Base-by-base conservation (phyloP, 2,888 invertebrate species). In the Imbricaverruca yamaguchii region DNA sequence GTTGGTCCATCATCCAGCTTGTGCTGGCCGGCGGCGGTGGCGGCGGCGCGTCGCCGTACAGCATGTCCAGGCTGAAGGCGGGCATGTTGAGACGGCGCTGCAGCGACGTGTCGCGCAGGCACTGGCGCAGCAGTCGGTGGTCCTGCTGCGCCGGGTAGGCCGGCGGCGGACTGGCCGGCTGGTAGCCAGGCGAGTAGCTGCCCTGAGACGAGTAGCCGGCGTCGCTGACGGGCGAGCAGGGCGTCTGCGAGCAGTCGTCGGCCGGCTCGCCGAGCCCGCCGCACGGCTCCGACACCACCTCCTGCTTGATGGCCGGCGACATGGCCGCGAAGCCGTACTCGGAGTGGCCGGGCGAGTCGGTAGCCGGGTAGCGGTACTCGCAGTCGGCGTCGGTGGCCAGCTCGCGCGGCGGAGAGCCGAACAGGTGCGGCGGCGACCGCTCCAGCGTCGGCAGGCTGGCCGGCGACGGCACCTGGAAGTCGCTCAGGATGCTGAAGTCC, bases 61-160 rank as follows among this genome's bases (percentile, higher is more conserved):
- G 57, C 77, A 77, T 74, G n/a, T 74, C 77, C 39, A 91, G 89
- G 83, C 94, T 93, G 85, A 95, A 89, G 0, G 94, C 93, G 87
- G 91, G 92, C 84, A 95, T 89, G 86, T 95, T 95, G 87, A 93
- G 92, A 86, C 93, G 92, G 87, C 92, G 92, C 87, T 94, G 95
- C 87, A 94, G 95, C 84, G 93, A 92, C 11, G 94, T 94, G 86
- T 95, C 95, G 59, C 82, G 81, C n/a, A 95, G 88, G 81, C 93
- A 94, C 86, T 95, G 94, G 82, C 94, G 89, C 82, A 95, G 87
- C 81, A 94, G 88, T 86, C 93, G 92, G 87, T 95, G 83, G 80
- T 80, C 81, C 80, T 74, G 69, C 69, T 25, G 23, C 21, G 67
- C 18, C n/a, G 39, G 25, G 39, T 21, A 39, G 81, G 74, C 81